Evolutionary conservation across 2,797 vertebrate species (phyloP).

Genomic region (Capromys pilorides): DNA sequence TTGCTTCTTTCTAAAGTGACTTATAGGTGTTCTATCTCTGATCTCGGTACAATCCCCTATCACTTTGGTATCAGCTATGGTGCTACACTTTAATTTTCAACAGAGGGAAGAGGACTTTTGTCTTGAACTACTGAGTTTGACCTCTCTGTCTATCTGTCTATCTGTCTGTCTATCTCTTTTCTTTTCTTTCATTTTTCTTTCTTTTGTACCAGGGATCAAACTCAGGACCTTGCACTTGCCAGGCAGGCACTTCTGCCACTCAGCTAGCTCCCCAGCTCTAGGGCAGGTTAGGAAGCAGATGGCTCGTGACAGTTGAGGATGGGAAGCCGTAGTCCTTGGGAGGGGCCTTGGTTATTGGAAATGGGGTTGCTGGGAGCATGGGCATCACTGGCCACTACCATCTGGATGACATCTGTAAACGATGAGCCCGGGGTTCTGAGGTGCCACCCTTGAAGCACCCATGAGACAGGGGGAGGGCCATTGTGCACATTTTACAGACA

Average conservation of each 20-base stretch:
- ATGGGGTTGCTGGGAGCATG: background rate
- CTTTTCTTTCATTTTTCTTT: no score
- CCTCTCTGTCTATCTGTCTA: no score
- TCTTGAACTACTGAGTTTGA: background rate
- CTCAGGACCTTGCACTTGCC: no score
- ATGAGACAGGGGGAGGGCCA: background rate
- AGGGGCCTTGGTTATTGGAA: background rate
- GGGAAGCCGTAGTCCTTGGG: background rate
- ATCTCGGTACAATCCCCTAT: background rate
- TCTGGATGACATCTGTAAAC: background rate
- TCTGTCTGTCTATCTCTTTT: no score
- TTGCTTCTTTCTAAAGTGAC: background rate
- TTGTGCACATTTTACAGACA: accelerated
- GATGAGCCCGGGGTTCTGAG: no score
- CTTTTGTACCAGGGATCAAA: no score
- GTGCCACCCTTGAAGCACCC: no score
- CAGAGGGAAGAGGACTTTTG: background rate
- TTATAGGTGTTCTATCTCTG: background rate
- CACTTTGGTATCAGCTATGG: background rate
- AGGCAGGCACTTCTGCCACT: no score
- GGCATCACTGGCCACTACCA: background rate
- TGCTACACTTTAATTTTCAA: background rate
- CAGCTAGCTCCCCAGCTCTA: background rate
- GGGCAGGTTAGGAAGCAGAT: background rate
- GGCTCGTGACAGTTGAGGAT: background rate